Base-by-base conservation (phyloP, 2,888 invertebrate species). In the Drepanosiphum platanoidis region DNA sequence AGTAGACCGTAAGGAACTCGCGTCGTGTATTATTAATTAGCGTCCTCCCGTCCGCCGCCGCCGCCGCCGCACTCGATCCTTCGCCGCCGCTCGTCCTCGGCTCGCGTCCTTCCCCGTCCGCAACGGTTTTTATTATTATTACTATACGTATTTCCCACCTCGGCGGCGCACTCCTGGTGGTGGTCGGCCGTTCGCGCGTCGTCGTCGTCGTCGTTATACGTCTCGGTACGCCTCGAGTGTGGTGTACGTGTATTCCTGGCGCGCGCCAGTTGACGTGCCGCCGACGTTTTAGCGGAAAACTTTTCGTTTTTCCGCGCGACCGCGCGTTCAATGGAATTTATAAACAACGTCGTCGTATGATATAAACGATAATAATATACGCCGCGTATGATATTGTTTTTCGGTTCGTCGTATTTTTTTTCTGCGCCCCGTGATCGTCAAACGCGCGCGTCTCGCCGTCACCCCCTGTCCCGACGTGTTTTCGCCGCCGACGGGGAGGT, bases 11-110 rank as follows among this genome's bases (percentile, higher is more conserved):
- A 78, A 64, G 78, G 39, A 78, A 78, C 30, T 78, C 80, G 80
- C 42, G 68, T 70, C 68, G 80, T 80, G 68, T 80, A 80, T 80
- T 70, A 80, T 80, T 80, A 80, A 80, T 80, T 80, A 80, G 34
- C 70, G 11, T 30, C 42, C 22, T 8, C 52, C 52, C n/a, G 27
- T n/a, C n/a, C 61, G 27, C 27, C 9, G 22, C 42, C 46, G 46
- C 46, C 46, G 46, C 46, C 5, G 46, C 46, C 72, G 42, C 42
- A 15, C 15, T 32, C 18, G 13, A 0, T 52, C 52, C 1, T 52
- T 22, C 52, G 18, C 22, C 8, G 5, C 1, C 52, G 3, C 15
- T 46, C 52, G 1, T 22, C 3, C 52, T 52, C 52, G 52, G 4
- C 15, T 52, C 52, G 52, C 7, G 52, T 52, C 52, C 52, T 15